Evolutionary conservation across 2,888 invertebrate genomes (phyloP).

Genomic region (Timema podura): DNA sequence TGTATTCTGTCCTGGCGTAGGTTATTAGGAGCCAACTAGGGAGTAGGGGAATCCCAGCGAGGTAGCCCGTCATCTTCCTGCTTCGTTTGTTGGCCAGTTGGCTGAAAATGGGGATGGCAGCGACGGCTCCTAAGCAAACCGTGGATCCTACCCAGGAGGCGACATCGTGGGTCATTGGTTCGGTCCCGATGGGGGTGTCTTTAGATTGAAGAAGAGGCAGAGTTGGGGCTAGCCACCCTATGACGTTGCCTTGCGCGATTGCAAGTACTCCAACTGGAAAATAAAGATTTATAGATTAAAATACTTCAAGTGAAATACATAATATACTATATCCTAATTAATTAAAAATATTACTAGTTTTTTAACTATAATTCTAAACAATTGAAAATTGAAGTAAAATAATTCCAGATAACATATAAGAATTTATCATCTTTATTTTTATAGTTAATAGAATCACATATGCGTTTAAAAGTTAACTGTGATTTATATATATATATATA

Average conservation of each 20-base stretch:
- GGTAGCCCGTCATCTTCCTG: conserved; percentile 16
- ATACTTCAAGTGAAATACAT: too few species aligned
- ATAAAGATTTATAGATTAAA: too few species aligned
- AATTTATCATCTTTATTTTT: too few species aligned
- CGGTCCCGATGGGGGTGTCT: conserved; percentile 46
- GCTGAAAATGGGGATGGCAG: conserved; percentile 17
- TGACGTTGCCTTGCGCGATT: conserved; percentile 53
- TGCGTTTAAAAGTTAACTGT: too few species aligned
- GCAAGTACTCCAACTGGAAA: conserved; percentile 53
- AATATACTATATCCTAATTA: too few species aligned
- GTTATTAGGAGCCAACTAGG: conserved; percentile 19
- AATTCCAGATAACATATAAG: too few species aligned
- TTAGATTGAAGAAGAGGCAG: conserved; percentile 46
- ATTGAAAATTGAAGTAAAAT: too few species aligned
- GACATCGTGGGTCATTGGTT: conserved; percentile 49
- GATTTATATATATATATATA: too few species aligned
- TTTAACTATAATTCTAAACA: too few species aligned
- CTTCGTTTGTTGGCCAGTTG: conserved; percentile 5
- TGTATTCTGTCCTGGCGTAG: neutral
- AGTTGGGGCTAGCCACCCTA: conserved; percentile 59
- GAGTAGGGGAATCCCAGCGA: conserved; percentile 15
- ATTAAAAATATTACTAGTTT: too few species aligned
- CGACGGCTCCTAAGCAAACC: conserved; percentile 53
- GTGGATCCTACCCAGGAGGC: conserved; percentile 54
- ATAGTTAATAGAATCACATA: too few species aligned